Conservation (phyloP, 2,113 vertebrate genomes). For the Psilopsiagon aymara region DNA sequence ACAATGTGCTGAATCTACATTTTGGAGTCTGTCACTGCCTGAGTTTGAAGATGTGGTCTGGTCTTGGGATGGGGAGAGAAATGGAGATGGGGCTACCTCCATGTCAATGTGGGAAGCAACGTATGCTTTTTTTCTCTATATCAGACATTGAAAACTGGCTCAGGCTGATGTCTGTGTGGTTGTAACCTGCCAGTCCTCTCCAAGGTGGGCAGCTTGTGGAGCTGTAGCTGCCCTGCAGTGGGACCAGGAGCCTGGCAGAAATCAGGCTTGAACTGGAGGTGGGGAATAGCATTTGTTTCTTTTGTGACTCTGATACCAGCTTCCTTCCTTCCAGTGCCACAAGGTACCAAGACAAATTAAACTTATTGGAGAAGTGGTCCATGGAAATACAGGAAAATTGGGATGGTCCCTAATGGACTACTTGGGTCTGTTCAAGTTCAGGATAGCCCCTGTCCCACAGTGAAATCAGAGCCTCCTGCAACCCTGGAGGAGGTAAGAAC, state of each 20-base stretch:
- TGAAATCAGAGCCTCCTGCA: neutral
- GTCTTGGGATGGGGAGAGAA: neutral
- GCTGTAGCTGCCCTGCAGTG: neutral
- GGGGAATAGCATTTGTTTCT: neutral
- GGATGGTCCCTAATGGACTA: neutral
- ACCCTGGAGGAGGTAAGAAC: neutral
- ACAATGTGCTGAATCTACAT: neutral
- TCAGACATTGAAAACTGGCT: neutral
- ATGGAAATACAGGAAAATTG: neutral
- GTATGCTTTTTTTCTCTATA: neutral
- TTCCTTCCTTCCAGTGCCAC: neutral
- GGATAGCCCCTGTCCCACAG: neutral
- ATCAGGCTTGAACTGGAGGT: neutral
- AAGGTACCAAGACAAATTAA: neutral
- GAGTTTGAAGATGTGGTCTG: neutral
- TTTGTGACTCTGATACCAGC: neutral
- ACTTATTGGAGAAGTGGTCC: neutral
- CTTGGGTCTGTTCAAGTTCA: neutral
- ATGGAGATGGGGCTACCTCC: neutral
- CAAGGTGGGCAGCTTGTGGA: fast-evolving
- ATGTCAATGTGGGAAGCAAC: neutral
- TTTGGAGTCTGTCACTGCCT: neutral
- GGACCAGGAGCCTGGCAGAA: neutral
- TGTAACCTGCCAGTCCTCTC: neutral
- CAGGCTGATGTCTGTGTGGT: neutral